Conservation (phyloP, 2,797 vertebrate genomes). For the Enteromius mattozi region DNA sequence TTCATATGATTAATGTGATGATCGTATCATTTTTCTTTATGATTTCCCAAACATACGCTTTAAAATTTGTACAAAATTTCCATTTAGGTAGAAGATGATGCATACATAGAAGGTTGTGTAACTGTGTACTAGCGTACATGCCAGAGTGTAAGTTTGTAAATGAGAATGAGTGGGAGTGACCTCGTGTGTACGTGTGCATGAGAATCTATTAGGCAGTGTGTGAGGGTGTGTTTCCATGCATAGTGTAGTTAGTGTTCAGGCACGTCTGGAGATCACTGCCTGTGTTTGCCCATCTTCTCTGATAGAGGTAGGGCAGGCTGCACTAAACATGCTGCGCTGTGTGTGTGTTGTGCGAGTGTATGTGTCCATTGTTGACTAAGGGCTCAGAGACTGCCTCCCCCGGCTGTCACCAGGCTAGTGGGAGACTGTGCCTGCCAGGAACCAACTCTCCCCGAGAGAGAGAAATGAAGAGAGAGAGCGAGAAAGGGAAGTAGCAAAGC, state of each 20-base stretch:
- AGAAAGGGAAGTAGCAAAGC: slow-evolving; percentile 25
- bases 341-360: slow-evolving; percentile 56
- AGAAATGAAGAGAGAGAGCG: slow-evolving; percentile 49
- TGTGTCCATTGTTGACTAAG: slow-evolving; percentile 67
- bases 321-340: slow-evolving; percentile 46
- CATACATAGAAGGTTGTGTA: slow-evolving; percentile 36
- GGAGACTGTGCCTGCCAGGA: slow-evolving; percentile 65
- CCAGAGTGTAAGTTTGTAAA: slow-evolving; percentile 57
- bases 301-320: slow-evolving; percentile 46
- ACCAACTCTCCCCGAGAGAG: slow-evolving; percentile 65
- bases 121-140: slow-evolving; percentile 34
- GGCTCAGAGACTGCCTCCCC: slow-evolving; percentile 64
- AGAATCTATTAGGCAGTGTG: slow-evolving; percentile 49
- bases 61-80: not conserved
- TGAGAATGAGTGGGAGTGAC: slow-evolving; percentile 56
- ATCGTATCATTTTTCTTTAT: not conserved
- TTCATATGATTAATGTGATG: slow-evolving; percentile 5
- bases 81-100: slow-evolving; percentile 7
- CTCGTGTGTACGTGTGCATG: slow-evolving; percentile 41
- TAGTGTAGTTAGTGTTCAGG: slow-evolving; percentile 41
- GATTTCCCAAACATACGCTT: not conserved
- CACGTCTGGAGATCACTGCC: slow-evolving; percentile 49
- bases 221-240: slow-evolving; percentile 35
- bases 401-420: slow-evolving; percentile 65
- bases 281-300: slow-evolving; percentile 46